Evolutionary conservation across 2,888 invertebrate genomes (phyloP).

Genomic region (Sarcophaga rosellei): DNA sequence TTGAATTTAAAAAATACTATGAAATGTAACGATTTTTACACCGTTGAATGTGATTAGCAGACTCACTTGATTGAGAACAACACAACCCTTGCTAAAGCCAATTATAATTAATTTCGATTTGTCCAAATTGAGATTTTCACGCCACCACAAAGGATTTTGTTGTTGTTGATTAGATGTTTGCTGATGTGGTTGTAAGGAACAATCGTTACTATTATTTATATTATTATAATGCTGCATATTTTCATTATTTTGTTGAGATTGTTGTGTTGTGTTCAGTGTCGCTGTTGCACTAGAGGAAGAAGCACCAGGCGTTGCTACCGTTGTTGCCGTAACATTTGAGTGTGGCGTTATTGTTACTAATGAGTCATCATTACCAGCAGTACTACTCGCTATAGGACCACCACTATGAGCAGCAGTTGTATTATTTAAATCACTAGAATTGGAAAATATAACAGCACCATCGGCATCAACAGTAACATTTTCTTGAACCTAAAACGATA

Average conservation of each 20-base stretch:
- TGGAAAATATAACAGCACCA: constrained; percentile 78
- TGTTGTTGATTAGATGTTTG: constrained; percentile 67
- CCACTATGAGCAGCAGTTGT: constrained; percentile 47
- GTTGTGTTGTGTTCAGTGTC: constrained; percentile 53
- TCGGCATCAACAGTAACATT: constrained; percentile 80
- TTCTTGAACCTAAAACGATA: constrained; percentile 79
- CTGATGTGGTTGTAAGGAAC: constrained; percentile 65
- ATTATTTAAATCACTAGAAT: constrained; percentile 62
- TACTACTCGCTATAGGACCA: background rate
- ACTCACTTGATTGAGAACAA: constrained; percentile 90
- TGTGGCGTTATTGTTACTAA: constrained; percentile 54
- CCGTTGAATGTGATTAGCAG: constrained; percentile 71
- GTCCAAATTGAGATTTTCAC: constrained; percentile 83
- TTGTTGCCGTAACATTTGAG: constrained; percentile 45
- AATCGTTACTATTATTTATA: constrained; percentile 70
- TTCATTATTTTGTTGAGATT: constrained; percentile 71
- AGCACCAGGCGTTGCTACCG: constrained; percentile 42
- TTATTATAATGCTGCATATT: constrained; percentile 69
- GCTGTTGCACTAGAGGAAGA: constrained; percentile 52
- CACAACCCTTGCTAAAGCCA: constrained; percentile 96
- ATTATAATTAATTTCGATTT: constrained; percentile 85
- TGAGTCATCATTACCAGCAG: constrained; percentile 45
- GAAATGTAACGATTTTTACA: constrained; percentile 78
- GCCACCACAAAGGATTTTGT: constrained; percentile 84
- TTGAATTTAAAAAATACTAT: constrained; percentile 30